Evolutionary conservation across 1,140 invertebrate genomes (phyloP), one percentile per base, ranked within the genome.

Genomic region (Cyclargus thomasi): DNA sequence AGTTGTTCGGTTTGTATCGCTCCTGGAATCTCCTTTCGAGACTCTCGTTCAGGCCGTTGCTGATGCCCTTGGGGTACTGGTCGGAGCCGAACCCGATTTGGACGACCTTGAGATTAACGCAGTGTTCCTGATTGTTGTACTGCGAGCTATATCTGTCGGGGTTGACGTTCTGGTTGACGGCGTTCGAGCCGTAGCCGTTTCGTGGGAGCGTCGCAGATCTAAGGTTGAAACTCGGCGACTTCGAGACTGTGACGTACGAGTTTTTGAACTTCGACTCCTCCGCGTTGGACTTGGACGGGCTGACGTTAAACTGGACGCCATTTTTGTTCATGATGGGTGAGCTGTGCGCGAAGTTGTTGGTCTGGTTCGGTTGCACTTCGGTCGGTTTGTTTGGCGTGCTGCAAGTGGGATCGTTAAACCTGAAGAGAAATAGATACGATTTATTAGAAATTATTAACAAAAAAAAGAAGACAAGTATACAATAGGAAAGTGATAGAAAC

Each of bases 131-230:
- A 64, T 90, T 91, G 72, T 91, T 91, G 72, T 89, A 91, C 67
- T 91, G 90, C 0, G 88, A 91, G 69, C 88, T 91, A 67, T 91
- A 91, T 71, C 91, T 81, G 53, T 91, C 90, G 8, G 90, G 86
- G 63, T 90, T 90, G 5, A 89, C 85, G 80, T 90, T 90, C 62
- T 88, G 88, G 62, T 82, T 82, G 20, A 77, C 72, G 81, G 72
- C 67, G 79, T 90, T 80, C 74, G 92, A 77, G 71, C 88, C 73
- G 73, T 94, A 95, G 55, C 94, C 93, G 73, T 95, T 95, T 57
- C 95, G 91, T 0, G 95, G 95, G 29, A 95, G 77, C 8, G 95
- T 95, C 1, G 94, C 93, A 1, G 95, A 94, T 35, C 94, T 81
- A 7, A 92, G 78, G n/a, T 93, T 93, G 67, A 90, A 90, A 69